phyloP scores from a whole-genome alignment of 2,113 vertebrate genomes.

The Mirounga angustirostris region DNA sequence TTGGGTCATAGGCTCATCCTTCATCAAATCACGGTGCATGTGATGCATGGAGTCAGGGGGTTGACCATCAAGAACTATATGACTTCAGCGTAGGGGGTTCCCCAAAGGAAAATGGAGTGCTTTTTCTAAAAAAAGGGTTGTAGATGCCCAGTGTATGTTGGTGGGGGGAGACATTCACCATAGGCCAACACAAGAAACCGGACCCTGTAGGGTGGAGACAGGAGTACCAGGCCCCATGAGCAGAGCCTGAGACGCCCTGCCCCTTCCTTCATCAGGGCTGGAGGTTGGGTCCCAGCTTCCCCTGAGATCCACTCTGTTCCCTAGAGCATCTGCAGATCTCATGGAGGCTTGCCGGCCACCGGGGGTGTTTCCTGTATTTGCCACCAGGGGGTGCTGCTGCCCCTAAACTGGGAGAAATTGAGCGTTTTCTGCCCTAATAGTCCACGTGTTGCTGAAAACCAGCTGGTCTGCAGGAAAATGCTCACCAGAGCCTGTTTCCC shows the following conservation, averaged over 20 bases:
- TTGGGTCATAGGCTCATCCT: not conserved
- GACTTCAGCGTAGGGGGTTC: not conserved
- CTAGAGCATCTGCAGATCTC: not conserved
- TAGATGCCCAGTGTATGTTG: not conserved
- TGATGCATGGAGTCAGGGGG: too few species aligned
- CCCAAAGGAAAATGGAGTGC: not conserved
- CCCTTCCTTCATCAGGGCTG: not conserved
- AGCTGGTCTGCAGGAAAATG: not conserved
- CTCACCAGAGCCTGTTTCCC: not conserved
- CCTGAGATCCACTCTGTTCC: not conserved
- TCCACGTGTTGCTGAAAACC: not conserved
- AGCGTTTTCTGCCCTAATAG: not conserved
- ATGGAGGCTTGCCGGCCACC: not conserved
- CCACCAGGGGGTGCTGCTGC: slow-evolving; percentile 62
- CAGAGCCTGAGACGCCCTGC: not conserved
- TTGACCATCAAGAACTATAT: not conserved
- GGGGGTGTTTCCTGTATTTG: slow-evolving; percentile 22
- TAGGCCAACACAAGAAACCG: not conserved
- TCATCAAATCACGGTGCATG: not conserved
- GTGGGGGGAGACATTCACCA: not conserved
- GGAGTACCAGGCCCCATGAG: fast-evolving
- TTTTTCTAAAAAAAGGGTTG: not conserved
- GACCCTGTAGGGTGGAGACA: not conserved
- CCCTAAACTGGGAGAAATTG: not conserved
- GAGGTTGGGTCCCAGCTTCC: not conserved